A percentile compares a stretch with the other conserved stretches of the same genome.
Conservation (phyloP, 2,888 invertebrate species). For the Oligia latruncula region DNA sequence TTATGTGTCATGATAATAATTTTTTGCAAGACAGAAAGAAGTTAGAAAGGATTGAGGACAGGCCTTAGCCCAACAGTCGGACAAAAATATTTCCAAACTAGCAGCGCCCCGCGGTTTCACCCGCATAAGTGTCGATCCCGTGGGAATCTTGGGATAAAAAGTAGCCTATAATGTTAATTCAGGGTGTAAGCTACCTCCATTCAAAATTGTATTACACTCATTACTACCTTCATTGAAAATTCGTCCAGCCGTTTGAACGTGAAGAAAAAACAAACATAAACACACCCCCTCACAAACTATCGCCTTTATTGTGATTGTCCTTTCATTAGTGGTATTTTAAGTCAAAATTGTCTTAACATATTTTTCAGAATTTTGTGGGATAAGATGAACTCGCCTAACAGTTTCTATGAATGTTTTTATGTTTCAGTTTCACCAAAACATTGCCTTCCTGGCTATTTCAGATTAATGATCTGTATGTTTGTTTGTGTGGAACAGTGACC, state of each 20-base stretch:
- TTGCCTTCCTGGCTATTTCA: constrained; percentile 17
- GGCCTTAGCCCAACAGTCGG: background rate
- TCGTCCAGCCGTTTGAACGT: no score
- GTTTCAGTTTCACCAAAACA: background rate
- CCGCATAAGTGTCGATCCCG: no score
- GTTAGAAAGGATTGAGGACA: background rate
- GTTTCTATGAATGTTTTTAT: background rate
- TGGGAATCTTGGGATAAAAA: no score
- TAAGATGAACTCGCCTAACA: background rate
- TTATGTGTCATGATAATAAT: background rate
- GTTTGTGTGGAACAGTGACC: constrained; percentile 26
- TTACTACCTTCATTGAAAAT: no score
- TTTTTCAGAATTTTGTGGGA: background rate
- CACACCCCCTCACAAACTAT: no score
- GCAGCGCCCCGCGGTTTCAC: no score
- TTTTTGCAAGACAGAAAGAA: background rate
- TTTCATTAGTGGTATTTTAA: background rate
- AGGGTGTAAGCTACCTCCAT: no score
- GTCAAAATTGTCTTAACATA: background rate
- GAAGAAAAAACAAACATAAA: no score
- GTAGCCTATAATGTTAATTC: no score
- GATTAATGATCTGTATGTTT: constrained; percentile 31
- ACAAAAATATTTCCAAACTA: background rate
- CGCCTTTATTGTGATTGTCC: no score
- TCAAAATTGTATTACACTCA: no score